phyloP scores from a whole-genome alignment of 2,888 invertebrate genomes.

The Dryocosmus kuriphilus region DNA sequence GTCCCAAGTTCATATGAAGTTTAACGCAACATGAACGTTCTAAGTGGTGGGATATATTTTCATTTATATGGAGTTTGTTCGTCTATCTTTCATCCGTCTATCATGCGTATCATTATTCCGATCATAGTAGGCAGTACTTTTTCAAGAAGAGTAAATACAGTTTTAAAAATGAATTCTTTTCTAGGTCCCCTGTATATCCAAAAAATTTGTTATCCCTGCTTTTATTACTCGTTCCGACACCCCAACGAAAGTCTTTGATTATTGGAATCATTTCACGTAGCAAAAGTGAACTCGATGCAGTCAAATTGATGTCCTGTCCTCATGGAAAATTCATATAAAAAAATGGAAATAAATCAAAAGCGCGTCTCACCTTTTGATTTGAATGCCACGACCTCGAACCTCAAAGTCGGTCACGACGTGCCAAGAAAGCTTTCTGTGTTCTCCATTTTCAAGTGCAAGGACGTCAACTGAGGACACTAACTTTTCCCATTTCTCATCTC shows the following conservation, averaged over 20 bases:
- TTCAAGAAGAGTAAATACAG: neutral
- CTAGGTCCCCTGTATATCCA: neutral
- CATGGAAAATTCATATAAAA: conserved; percentile 10
- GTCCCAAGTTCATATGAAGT: neutral
- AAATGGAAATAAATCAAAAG: conserved; percentile 22
- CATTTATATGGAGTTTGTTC: neutral
- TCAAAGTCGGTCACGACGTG: conserved; percentile 32
- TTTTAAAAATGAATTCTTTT: neutral
- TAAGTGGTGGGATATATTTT: neutral
- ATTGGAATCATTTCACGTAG: neutral
- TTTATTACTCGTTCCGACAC: neutral
- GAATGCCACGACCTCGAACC: conserved; percentile 24
- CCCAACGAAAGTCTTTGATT: neutral
- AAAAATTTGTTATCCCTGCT: too few species aligned
- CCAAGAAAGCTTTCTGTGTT: conserved; percentile 16
- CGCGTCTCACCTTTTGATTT: conserved; percentile 28
- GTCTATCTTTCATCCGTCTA: neutral
- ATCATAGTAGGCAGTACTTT: neutral
- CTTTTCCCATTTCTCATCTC: neutral
- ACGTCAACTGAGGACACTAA: neutral
- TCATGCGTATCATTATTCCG: neutral
- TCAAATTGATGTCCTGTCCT: conserved; percentile 19
- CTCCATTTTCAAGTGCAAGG: conserved; percentile 10
- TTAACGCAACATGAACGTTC: neutral
- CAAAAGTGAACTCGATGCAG: conserved; percentile 27